Percentiles rank a stretch among this genome's conserved stretches.
Conservation (phyloP, 2,888 invertebrate species). For the Flexamia atlantica region DNA sequence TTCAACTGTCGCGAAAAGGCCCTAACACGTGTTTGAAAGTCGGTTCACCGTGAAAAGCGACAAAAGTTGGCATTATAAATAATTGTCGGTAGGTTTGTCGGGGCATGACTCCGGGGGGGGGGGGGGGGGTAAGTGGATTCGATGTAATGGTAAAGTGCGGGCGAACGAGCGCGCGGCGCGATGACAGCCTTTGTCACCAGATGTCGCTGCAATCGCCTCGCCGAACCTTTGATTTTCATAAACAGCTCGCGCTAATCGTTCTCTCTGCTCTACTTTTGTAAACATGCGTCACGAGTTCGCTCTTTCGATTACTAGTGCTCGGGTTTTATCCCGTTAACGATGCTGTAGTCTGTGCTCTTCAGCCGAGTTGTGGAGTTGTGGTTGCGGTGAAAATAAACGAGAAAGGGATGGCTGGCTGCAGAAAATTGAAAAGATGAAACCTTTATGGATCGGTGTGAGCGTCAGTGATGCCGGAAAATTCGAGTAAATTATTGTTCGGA, state of each 20-base stretch:
- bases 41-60: constrained; percentile 39
- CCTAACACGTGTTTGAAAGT: constrained; percentile 29
- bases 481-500: no score
- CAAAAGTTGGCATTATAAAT: constrained; percentile 56
- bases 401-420: no score
- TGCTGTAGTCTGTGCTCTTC: neutral
- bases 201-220: constrained; percentile 13
- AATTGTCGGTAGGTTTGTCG: constrained; percentile 34
- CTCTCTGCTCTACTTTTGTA: neutral
- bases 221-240: constrained; percentile 44
- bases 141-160: constrained; percentile 30
- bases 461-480: no score
- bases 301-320: neutral
- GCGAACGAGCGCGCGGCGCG: neutral
- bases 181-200: constrained; percentile 38
- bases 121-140: constrained; percentile 9
- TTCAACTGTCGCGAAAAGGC: constrained; percentile 18
- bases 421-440: no score
- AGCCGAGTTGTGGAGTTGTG: no score
- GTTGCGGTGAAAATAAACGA: no score
- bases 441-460: no score
- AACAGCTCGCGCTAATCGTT: constrained; percentile 40
- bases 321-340: neutral
- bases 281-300: neutral
- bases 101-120: neutral